phyloP scores from a whole-genome alignment of 2,888 invertebrate species.

The Agrypnus murinus region DNA sequence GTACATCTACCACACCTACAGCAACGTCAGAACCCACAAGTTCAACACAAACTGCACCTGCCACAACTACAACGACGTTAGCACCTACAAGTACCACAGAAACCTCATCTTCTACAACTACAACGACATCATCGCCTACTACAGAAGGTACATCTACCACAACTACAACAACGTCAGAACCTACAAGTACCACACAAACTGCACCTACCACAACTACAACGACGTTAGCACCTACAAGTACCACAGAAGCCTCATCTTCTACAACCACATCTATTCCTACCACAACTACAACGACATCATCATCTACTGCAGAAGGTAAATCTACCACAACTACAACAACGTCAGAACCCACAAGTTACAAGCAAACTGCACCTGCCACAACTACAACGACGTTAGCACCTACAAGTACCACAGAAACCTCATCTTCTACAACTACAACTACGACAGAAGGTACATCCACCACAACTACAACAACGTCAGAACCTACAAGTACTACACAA shows the following conservation, averaged over 20 bases:
- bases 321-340: neutral
- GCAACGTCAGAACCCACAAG: neutral
- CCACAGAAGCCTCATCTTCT: neutral
- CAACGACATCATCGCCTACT: neutral
- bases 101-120: neutral
- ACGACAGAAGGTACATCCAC: neutral
- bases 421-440: neutral
- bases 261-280: neutral
- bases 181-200: too few relatives aligned
- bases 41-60: neutral
- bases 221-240: neutral
- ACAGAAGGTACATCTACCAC: neutral
- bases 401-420: too few relatives aligned
- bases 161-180: neutral
- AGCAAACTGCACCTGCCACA: too few relatives aligned
- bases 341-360: too few relatives aligned
- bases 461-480: neutral
- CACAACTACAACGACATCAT: neutral
- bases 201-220: neutral
- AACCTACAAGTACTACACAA: neutral
- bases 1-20: neutral
- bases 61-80: neutral
- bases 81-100: neutral
- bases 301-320: neutral
- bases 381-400: too few relatives aligned